A percentile compares a stretch with the other conserved stretches of the same genome.
phyloP scores from a whole-genome alignment of 1,140 invertebrate species.

The Limonius californicus region DNA sequence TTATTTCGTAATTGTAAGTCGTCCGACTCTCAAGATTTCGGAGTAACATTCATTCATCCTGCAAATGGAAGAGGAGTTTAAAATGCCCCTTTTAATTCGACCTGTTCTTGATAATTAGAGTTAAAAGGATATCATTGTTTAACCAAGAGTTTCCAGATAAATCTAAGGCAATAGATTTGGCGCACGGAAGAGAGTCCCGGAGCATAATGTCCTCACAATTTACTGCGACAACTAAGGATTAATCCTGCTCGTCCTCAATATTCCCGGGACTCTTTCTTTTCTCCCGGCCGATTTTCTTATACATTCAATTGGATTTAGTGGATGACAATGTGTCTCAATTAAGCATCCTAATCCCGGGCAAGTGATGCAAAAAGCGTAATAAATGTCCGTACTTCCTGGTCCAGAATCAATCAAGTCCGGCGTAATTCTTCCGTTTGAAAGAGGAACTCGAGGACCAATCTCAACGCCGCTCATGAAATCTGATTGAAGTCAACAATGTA shows the following conservation, averaged over 20 bases:
- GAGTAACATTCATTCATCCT: too few relatives aligned
- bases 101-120: too few relatives aligned
- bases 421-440: conserved; percentile 9
- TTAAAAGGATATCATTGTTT: too few relatives aligned
- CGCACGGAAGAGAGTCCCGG: not conserved
- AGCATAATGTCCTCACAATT: not conserved
- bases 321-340: not conserved
- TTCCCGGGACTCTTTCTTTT: not conserved
- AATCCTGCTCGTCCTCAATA: not conserved
- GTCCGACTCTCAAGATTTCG: too few relatives aligned
- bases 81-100: too few relatives aligned
- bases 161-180: not conserved
- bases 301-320: not conserved
- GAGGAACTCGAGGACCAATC: not conserved
- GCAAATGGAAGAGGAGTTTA: too few relatives aligned
- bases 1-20: too few relatives aligned
- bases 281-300: not conserved
- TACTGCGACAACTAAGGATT: not conserved
- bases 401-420: conserved; percentile 1
- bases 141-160: not conserved
- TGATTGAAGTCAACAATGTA: conserved; percentile 19
- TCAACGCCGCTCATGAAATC: conserved; percentile 14
- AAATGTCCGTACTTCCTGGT: not conserved
- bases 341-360: not conserved
- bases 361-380: conserved; percentile 2